Percentiles rank a stretch among this genome's conserved stretches.
These are phyloP conservation scores for Pitta sordida DNA, from an alignment of 2,113 vertebrate genomes.

Conservation along the genomic window DNA sequence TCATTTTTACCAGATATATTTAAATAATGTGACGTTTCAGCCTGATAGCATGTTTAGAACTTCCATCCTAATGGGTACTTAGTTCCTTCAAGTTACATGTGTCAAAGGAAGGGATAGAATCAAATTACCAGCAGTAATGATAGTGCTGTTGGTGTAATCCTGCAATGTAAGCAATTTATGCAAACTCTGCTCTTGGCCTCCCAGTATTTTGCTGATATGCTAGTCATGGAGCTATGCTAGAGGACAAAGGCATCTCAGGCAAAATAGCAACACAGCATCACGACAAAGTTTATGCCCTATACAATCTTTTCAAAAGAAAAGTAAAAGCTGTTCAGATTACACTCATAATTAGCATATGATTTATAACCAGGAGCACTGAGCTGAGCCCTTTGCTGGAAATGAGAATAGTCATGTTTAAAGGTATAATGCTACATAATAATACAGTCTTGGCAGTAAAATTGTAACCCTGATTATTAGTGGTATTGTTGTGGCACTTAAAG, in stretches of 20 bases:
- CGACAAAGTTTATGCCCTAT: slow-evolving; percentile 52
- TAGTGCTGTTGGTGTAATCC: neutral
- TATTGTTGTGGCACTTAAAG: slow-evolving; percentile 26
- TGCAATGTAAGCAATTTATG: slow-evolving; percentile 25
- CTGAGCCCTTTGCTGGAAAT: slow-evolving; percentile 35
- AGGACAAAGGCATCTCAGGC: slow-evolving; percentile 49
- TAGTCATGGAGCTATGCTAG: neutral
- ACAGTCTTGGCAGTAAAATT: slow-evolving; percentile 32
- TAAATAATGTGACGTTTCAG: neutral
- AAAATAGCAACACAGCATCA: neutral
- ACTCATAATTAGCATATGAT: slow-evolving; percentile 48
- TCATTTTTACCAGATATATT: slow-evolving; percentile 18
- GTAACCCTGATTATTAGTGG: slow-evolving; percentile 40
- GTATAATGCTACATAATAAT: slow-evolving; percentile 56
- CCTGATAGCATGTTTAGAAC: neutral
- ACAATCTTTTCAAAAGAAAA: slow-evolving; percentile 9
- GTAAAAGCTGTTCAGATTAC: slow-evolving; percentile 39
- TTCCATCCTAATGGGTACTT: neutral
- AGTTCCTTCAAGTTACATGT: neutral
- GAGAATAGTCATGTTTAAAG: slow-evolving; percentile 14
- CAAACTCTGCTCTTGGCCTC: slow-evolving; percentile 9
- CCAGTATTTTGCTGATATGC: slow-evolving; percentile 37
- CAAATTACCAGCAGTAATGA: slow-evolving; percentile 6
- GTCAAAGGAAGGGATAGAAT: neutral
- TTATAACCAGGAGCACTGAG: slow-evolving; percentile 27